Percentiles rank a stretch among this genome's conserved stretches.
Evolutionary conservation across 2,888 invertebrate species (phyloP).

Genomic region (Leptinotarsa juncta): DNA sequence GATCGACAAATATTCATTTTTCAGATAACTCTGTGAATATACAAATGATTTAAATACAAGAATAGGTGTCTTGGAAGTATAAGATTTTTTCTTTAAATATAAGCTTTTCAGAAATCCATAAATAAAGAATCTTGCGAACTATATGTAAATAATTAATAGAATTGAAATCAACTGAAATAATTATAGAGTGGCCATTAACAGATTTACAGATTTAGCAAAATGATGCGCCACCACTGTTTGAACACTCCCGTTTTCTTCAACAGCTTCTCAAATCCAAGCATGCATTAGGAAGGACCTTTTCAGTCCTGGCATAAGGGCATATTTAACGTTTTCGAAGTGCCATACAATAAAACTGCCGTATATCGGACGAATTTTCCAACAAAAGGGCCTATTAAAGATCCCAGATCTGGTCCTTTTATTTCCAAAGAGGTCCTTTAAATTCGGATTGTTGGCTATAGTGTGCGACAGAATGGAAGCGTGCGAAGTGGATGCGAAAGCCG

Average conservation of each 20-base stretch:
- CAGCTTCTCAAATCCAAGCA: not conserved
- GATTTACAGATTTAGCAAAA: no score
- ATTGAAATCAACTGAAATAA: no score
- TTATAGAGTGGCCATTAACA: no score
- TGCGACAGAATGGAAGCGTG: not conserved
- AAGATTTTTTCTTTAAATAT: no score
- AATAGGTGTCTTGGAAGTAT: no score
- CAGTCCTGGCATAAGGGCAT: constrained; percentile 40
- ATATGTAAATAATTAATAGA: no score
- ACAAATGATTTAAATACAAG: no score
- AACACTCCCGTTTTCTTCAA: not conserved
- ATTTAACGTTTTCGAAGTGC: constrained; percentile 39
- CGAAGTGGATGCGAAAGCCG: not conserved
- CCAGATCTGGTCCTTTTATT: constrained; percentile 43
- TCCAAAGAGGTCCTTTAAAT: constrained; percentile 18
- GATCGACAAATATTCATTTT: no score
- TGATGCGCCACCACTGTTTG: not conserved
- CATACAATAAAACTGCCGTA: constrained; percentile 43
- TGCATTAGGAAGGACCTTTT: constrained; percentile 32
- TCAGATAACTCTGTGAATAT: no score
- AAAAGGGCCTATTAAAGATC: constrained; percentile 42
- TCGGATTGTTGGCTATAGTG: constrained; percentile 3
- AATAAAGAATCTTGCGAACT: no score
- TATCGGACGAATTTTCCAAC: constrained; percentile 38
- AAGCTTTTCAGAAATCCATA: no score